These are phyloP conservation scores for Tachina lurida DNA, from an alignment of 2,888 invertebrate genomes.

Conservation along the genomic window DNA sequence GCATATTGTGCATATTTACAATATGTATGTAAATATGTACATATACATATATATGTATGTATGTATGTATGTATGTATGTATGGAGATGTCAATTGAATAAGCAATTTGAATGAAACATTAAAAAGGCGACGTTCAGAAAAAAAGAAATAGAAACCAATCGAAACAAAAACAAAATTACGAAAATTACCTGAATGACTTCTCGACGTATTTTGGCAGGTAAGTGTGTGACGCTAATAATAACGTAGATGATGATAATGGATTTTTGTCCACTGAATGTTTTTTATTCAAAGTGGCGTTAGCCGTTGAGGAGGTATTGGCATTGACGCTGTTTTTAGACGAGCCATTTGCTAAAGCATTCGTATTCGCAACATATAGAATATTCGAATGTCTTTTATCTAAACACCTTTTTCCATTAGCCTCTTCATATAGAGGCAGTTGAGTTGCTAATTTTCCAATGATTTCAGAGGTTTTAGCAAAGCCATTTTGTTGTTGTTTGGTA, in stretches of 20 bases:
- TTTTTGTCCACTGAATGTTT: conserved; percentile 55
- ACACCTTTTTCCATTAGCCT: conserved; percentile 25
- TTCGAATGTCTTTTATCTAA: conserved; percentile 46
- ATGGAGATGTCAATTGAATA: not conserved
- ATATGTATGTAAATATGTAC: no score
- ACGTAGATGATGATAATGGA: conserved; percentile 59
- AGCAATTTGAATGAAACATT: conserved; percentile 7
- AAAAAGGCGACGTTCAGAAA: conserved; percentile 27
- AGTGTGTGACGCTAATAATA: conserved; percentile 67
- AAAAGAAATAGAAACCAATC: conserved; percentile 45
- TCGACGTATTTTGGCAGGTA: conserved; percentile 83
- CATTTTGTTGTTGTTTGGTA: conserved; percentile 50
- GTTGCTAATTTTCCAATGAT: conserved; percentile 42
- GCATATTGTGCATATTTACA: no score
- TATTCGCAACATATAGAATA: conserved; percentile 18
- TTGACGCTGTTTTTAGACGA: conserved; percentile 34
- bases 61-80: no score
- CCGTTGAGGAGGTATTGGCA: conserved; percentile 12
- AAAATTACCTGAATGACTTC: conserved; percentile 83
- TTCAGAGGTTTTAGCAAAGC: conserved; percentile 30
- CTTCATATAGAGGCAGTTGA: not conserved
- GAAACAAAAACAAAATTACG: conserved; percentile 60
- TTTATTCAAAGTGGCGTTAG: conserved; percentile 28
- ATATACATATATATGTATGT: no score
- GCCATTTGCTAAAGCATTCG: conserved; percentile 45